Evolutionary conservation across 2,888 invertebrate genomes (phyloP).

Genomic region (Nomada flava): DNA sequence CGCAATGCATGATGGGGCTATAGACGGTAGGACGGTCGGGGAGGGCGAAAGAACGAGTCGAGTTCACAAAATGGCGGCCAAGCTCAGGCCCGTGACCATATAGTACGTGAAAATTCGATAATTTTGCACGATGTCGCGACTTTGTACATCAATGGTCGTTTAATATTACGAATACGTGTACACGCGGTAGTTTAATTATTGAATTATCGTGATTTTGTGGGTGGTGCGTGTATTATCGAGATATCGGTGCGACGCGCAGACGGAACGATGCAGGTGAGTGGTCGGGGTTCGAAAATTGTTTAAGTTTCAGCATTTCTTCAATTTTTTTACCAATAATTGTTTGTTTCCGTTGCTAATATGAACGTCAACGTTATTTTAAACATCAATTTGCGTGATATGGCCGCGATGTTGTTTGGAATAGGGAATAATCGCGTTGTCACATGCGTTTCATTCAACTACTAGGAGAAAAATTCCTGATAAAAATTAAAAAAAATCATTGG

Average conservation of each 20-base stretch:
- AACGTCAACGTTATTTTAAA: conserved; percentile 46
- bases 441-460: conserved; percentile 70
- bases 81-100: conserved; percentile 80
- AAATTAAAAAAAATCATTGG: conserved; percentile 70
- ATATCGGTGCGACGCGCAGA: conserved; percentile 81
- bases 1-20: conserved; percentile 79
- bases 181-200: conserved; percentile 60
- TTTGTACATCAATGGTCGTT: conserved; percentile 67
- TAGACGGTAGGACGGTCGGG: conserved; percentile 59
- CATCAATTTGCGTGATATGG: conserved; percentile 63
- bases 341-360: conserved; percentile 56
- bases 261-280: conserved; percentile 84
- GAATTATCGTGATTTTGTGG: conserved; percentile 66
- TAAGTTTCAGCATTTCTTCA: conserved; percentile 62
- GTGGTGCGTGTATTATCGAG: conserved; percentile 66
- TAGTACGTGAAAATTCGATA: conserved; percentile 80
- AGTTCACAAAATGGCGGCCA: conserved; percentile 83
- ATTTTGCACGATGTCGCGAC: conserved; percentile 79
- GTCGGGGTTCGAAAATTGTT: conserved; percentile 73
- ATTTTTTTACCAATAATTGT: conserved; percentile 59
- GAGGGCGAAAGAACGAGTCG: conserved; percentile 78
- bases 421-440: conserved; percentile 76
- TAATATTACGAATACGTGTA: conserved; percentile 71
- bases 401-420: conserved; percentile 82
- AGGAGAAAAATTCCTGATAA: conserved; percentile 66